Base-by-base conservation (phyloP, 2,888 invertebrate genomes). In the Melanostoma scalare region DNA sequence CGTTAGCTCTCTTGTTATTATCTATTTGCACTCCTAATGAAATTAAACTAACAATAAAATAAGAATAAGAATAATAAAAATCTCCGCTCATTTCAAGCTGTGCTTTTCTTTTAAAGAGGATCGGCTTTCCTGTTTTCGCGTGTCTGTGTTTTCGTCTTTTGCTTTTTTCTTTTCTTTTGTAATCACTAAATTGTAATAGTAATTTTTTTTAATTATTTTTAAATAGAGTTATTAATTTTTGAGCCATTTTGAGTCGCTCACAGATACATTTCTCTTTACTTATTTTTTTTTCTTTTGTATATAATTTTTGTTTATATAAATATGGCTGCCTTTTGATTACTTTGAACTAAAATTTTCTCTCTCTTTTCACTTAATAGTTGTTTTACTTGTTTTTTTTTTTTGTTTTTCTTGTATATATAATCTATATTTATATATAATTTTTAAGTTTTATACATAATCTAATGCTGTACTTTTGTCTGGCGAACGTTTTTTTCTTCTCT, bases 271-370 rank as follows among this genome's bases (percentile, higher is more conserved):
- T 68, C 31, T 60, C 31, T 31, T 20, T 38, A 35, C 20, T 33
- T 42, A 1, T 46, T 35, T 69, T 72, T 36, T 73, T 46, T 53
- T 10, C 42, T 69, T 67, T 82, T 78, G 61, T 84, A 36, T 84
- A 63, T 84, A 71, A 78, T 74, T 77, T 68, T 73, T 65, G 50
- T 72, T 81, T 84, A 84, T 84, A 84, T 84, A 84, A 84, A 84
- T 84, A 84, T 84, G 84, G 84, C 84, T 84, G 84, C 84, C 84
- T 84, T 84, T 84, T 79, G 78, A 84, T 84, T 75, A 84, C 79
- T 84, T 84, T 84, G 84, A 84, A 84, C 84, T 84, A 79, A 84
- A 84, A 84, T 79, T 84, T 44, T 74, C 69, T 75, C 63, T 44
- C 60, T 55, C 36, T 56, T 40, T 36, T 72, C 76, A 72, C 72